Base-by-base conservation (phyloP, 2,888 invertebrate genomes). In the Epiblema foenella region DNA sequence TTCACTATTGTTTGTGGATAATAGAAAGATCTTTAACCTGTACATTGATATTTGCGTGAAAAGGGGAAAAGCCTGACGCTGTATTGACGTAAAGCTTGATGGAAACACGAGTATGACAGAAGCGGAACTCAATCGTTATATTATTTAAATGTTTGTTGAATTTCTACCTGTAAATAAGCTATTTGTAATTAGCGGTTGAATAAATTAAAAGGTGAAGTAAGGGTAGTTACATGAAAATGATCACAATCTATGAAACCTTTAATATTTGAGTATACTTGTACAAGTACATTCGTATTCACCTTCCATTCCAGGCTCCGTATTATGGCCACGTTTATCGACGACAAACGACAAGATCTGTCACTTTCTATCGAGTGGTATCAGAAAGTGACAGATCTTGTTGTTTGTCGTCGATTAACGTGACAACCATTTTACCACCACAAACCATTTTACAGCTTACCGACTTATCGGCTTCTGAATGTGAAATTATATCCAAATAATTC, bases 21-120 rank as follows among this genome's bases (percentile, higher is more conserved):
- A 60, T 60, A 60, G 62, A 39, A 5, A 18, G 62, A 49, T 51
- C 33, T 62, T 62, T 62, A 51, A 49, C 49, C 49, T 29, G 10
- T 37, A n/a, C 11, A 4, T 17, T 49, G 51, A 18, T 18, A 18
- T 51, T 60, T 29, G 51, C 33, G 33, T 62, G 33, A 33, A 51
- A 49, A 33, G 33, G 18, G 12, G 24, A 29, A 49, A 51, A 62
- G 11, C 29, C n/a, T 29, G n/a, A 12, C 17, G 46, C 15, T 39
- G 1, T 24, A 15, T 42, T 24, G 59, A 20, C 24, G 1, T 24
- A 24, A 15, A 33, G 10, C 11, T 17, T 17, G 18, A 39, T 37
- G 33, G 5, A 29, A 29, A 29, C 15, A 58, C 12, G 37, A 58
- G 42, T 42, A 42, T 5, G 42, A n/a, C n/a, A n/a, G n/a, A n/a